phyloP scores from a whole-genome alignment of 2,888 invertebrate species.

The Heliconius ismenius region DNA sequence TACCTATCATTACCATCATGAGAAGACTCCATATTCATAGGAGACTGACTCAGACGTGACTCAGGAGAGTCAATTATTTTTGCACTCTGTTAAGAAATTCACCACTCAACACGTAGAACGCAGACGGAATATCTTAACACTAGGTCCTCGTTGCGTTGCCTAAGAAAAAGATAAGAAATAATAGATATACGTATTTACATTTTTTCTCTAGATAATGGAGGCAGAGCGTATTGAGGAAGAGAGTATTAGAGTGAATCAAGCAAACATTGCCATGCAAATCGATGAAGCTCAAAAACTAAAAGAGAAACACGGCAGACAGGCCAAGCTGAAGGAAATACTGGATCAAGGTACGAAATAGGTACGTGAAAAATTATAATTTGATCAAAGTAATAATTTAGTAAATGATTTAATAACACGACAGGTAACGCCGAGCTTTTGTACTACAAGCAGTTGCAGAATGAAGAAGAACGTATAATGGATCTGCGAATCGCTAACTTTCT shows the following conservation, averaged over 20 bases:
- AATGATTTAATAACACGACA: slow-evolving; percentile 38
- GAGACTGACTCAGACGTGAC: no score
- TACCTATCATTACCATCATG: no score
- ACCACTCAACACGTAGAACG: not conserved
- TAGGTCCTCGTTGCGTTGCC: not conserved
- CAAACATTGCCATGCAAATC: slow-evolving; percentile 84
- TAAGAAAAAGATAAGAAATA: not conserved
- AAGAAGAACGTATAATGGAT: slow-evolving; percentile 85
- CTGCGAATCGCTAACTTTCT: slow-evolving; percentile 85
- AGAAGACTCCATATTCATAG: no score
- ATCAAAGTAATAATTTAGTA: not conserved
- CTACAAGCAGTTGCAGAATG: slow-evolving; percentile 83
- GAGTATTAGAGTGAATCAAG: slow-evolving; percentile 83
- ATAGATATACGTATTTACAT: not conserved
- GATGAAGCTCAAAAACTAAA: slow-evolving; percentile 83
- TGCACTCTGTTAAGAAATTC: not conserved
- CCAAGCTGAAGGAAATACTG: slow-evolving; percentile 81
- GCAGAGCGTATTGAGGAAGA: slow-evolving; percentile 87
- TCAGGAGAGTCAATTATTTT: not conserved
- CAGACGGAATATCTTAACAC: not conserved
- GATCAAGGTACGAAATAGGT: slow-evolving; percentile 67
- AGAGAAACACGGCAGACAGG: slow-evolving; percentile 77
- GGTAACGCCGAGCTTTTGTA: slow-evolving; percentile 83
- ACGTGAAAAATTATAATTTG: not conserved
- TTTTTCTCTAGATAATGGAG: slow-evolving; percentile 74